These are phyloP conservation scores for Marmota flaviventris DNA, from an alignment of 2,113 vertebrate species.

Conservation along the genomic window DNA sequence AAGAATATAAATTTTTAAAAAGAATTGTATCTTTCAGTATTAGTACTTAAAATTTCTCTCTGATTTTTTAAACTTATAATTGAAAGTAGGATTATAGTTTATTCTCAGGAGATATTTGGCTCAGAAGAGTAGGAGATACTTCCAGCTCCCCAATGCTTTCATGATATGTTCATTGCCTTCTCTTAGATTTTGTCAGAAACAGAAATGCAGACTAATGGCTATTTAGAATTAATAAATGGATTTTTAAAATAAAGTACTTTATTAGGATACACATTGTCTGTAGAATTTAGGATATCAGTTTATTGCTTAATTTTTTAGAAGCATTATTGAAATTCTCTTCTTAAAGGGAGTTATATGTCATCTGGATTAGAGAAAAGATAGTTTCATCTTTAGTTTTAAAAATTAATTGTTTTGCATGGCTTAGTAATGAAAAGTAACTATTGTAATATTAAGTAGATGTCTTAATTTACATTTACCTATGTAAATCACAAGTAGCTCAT, in stretches of 20 bases:
- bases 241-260: constrained; percentile 43
- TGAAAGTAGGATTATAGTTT: constrained; percentile 56
- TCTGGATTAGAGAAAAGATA: background rate
- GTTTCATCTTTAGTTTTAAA: constrained; percentile 36
- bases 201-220: constrained; percentile 61
- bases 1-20: constrained; percentile 57
- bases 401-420: background rate
- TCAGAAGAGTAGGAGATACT: constrained; percentile 54
- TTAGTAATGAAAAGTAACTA: background rate
- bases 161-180: constrained; percentile 6
- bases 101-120: constrained; percentile 6
- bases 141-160: constrained; percentile 40
- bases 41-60: constrained; percentile 62
- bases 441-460: background rate
- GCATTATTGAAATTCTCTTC: constrained; percentile 78
- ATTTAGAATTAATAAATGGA: constrained; percentile 68
- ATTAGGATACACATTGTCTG: constrained; percentile 39
- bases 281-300: constrained; percentile 72
- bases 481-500: background rate
- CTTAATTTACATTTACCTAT: background rate
- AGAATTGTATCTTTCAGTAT: constrained; percentile 65
- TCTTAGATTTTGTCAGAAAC: background rate
- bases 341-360: constrained; percentile 37
- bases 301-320: constrained; percentile 70
- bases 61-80: constrained; percentile 73